Evolutionary conservation across 2,888 invertebrate species (phyloP).

Genomic region (Leptarthrus brevirostris): DNA sequence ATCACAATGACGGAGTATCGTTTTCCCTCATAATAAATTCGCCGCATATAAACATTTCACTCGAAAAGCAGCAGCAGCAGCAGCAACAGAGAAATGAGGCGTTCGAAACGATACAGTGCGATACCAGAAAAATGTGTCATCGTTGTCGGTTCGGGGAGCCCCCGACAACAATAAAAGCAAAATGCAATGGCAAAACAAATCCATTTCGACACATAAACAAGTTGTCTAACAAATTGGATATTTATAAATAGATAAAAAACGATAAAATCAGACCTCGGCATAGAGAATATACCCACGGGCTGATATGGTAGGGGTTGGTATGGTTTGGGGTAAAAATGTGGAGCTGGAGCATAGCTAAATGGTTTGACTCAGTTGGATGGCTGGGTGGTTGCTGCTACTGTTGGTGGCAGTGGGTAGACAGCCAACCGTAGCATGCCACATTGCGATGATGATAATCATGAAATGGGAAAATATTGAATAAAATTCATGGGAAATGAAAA

Average conservation of each 20-base stretch:
- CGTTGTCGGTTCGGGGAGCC: not conserved
- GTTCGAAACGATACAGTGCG: not conserved
- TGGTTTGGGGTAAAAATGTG: not conserved
- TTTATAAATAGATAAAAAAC: slow-evolving; percentile 49
- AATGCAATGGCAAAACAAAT: slow-evolving; percentile 41
- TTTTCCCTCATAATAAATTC: slow-evolving; percentile 24
- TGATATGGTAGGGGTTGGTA: not conserved
- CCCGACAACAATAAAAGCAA: not conserved
- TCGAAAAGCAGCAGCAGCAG: too few species aligned
- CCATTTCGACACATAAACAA: slow-evolving; percentile 48
- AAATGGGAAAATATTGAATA: slow-evolving; percentile 41
- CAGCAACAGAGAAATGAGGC: not conserved
- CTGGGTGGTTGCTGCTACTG: slow-evolving; percentile 8
- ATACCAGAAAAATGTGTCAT: slow-evolving; percentile 28
- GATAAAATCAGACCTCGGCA: slow-evolving; percentile 41
- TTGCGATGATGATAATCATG: slow-evolving; percentile 44
- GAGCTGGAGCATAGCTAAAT: slow-evolving; percentile 1
- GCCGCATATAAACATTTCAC: slow-evolving; percentile 23
- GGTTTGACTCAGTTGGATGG: slow-evolving; percentile 2
- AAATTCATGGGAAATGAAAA: slow-evolving; percentile 44
- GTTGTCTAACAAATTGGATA: slow-evolving; percentile 49
- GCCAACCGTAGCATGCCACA: slow-evolving; percentile 36
- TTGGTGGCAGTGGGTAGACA: not conserved
- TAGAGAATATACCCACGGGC: slow-evolving; percentile 3
- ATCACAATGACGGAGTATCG: not conserved